Evolutionary conservation across 2,888 invertebrate species (phyloP).

Genomic region (Rhingia campestris): DNA sequence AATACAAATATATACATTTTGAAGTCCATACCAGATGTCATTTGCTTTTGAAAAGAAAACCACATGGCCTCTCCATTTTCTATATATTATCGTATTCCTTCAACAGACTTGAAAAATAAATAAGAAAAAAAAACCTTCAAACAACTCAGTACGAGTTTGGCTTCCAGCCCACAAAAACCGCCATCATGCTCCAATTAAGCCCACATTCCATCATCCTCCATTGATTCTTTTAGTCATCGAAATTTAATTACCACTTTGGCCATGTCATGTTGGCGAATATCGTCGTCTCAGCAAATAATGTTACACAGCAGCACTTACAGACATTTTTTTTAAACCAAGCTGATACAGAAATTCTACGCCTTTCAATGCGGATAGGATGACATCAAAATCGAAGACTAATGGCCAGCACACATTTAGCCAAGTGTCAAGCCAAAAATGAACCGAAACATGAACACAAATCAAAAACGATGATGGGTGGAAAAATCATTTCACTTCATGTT

Average conservation of each 20-base stretch:
- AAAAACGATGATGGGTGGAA: slow-evolving; percentile 11
- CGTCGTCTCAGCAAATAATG: slow-evolving; percentile 42
- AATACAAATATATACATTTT: neutral
- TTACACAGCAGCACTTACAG: slow-evolving; percentile 19
- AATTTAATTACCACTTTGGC: slow-evolving; percentile 52
- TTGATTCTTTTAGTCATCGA: slow-evolving; percentile 56
- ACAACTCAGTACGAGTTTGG: slow-evolving; percentile 25
- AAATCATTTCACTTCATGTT: slow-evolving; percentile 19
- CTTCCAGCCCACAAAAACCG: slow-evolving; percentile 11
- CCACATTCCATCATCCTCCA: slow-evolving; percentile 24
- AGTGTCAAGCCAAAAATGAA: neutral
- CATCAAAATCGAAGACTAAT: slow-evolving; percentile 38
- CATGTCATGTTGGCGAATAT: slow-evolving; percentile 33
- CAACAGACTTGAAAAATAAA: neutral
- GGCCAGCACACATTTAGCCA: slow-evolving; percentile 30
- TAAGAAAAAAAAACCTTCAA: too few relatives aligned
- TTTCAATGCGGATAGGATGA: slow-evolving; percentile 23
- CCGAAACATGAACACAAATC: slow-evolving; percentile 2
- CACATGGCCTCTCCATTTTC: slow-evolving; percentile 11
- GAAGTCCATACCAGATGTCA: slow-evolving; percentile 28
- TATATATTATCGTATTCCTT: neutral
- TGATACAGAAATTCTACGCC: slow-evolving; percentile 24
- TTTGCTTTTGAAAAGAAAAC: slow-evolving; percentile 17
- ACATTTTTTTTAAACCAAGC: slow-evolving; percentile 1
- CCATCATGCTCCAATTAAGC: slow-evolving; percentile 21